Evolutionary conservation across 2,113 vertebrate genomes (phyloP).

Genomic region (Cinclus mexicanus): DNA sequence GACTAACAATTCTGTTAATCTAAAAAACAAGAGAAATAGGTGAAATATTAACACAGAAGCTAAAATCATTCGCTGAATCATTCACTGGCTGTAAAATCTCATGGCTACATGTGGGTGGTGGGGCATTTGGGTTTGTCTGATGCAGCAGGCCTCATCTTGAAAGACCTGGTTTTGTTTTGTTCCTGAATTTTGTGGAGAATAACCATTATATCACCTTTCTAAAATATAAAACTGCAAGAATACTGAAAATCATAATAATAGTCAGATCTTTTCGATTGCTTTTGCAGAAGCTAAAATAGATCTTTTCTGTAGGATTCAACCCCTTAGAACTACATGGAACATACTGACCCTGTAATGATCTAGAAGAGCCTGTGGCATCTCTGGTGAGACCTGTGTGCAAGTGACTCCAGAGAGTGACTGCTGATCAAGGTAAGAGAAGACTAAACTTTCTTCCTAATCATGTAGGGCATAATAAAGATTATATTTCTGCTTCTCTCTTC

Average conservation of each 20-base stretch:
- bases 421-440: neutral
- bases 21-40: neutral
- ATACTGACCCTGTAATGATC: neutral
- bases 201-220: neutral
- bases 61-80: neutral
- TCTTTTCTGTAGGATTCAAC: neutral
- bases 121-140: neutral
- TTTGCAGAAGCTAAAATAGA: neutral
- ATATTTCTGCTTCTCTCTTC: neutral
- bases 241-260: neutral
- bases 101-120: accelerated
- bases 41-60: neutral
- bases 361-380: neutral
- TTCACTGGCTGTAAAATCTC: neutral
- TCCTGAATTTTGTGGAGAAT: neutral
- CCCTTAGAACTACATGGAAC: neutral
- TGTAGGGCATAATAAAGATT: neutral
- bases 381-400: neutral
- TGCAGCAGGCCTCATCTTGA: neutral
- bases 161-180: neutral
- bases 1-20: neutral
- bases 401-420: neutral
- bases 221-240: neutral
- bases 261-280: neutral
- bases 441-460: neutral